Conservation (phyloP, 2,797 vertebrate species). For the Chrysocyon brachyurus region DNA sequence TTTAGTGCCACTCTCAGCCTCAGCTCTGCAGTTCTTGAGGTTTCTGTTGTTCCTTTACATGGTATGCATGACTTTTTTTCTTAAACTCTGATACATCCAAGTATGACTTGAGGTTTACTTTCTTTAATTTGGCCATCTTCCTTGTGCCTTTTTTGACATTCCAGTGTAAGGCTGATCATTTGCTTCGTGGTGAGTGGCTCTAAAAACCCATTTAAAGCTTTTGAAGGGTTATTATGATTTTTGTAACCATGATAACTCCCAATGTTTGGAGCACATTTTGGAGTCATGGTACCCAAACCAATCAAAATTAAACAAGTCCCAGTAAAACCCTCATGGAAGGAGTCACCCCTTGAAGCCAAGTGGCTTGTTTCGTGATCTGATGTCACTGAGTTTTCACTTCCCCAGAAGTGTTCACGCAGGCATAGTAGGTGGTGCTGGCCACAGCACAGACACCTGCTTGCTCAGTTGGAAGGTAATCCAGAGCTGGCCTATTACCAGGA, state of each 20-base stretch:
- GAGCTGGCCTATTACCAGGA: neutral
- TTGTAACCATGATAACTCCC: neutral
- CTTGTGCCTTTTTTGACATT: neutral
- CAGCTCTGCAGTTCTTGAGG: neutral
- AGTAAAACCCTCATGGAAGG: neutral
- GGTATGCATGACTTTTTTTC: neutral
- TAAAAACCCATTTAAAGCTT: neutral
- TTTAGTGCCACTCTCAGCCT: neutral
- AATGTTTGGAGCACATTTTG: neutral
- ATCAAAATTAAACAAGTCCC: neutral
- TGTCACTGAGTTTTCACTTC: neutral
- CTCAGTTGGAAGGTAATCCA: neutral
- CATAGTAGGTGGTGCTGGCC: neutral
- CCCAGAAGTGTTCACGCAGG: neutral
- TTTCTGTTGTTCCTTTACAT: neutral
- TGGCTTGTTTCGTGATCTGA: neutral
- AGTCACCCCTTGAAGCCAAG: neutral
- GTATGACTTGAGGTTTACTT: neutral
- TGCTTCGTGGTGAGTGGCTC: neutral
- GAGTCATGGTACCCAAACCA: neutral
- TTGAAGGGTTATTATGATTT: neutral
- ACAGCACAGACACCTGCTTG: neutral
- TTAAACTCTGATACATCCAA: neutral
- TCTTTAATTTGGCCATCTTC: neutral
- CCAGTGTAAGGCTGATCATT: neutral